Percentiles rank a stretch among this genome's conserved stretches.
Conservation (phyloP, 1,140 invertebrate genomes). For the Schlechtendalia chinensis region DNA sequence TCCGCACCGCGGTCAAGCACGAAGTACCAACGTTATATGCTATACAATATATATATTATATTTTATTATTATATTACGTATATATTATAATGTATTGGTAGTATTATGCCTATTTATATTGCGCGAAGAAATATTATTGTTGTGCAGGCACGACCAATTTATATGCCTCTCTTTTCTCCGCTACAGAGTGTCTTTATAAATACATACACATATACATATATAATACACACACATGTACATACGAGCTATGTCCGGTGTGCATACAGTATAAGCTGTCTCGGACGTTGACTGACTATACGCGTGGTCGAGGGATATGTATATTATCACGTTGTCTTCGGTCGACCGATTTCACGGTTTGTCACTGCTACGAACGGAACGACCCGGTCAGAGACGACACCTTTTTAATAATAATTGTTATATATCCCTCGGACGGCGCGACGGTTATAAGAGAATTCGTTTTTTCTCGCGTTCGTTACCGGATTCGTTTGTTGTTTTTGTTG, state of each 20-base stretch:
- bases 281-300: not conserved
- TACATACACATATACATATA: too few relatives aligned
- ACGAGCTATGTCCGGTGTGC: not conserved
- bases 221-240: too few relatives aligned
- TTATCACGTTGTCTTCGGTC: not conserved
- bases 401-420: not conserved
- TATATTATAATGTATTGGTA: too few relatives aligned
- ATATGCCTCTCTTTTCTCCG: not conserved
- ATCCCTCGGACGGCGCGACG: too few relatives aligned
- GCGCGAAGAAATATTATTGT: not conserved
- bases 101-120: too few relatives aligned
- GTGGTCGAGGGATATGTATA: not conserved
- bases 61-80: not conserved
- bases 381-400: not conserved
- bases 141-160: not conserved
- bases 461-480: not conserved
- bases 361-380: not conserved
- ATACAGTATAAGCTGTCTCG: not conserved
- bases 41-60: too few relatives aligned
- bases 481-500: not conserved
- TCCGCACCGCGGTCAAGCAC: too few relatives aligned
- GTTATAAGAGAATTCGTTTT: not conserved
- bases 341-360: conserved; percentile 30
- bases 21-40: too few relatives aligned
- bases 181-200: too few relatives aligned